phyloP scores from a whole-genome alignment of 2,797 vertebrate genomes.

The Orientallactaga sibirica region DNA sequence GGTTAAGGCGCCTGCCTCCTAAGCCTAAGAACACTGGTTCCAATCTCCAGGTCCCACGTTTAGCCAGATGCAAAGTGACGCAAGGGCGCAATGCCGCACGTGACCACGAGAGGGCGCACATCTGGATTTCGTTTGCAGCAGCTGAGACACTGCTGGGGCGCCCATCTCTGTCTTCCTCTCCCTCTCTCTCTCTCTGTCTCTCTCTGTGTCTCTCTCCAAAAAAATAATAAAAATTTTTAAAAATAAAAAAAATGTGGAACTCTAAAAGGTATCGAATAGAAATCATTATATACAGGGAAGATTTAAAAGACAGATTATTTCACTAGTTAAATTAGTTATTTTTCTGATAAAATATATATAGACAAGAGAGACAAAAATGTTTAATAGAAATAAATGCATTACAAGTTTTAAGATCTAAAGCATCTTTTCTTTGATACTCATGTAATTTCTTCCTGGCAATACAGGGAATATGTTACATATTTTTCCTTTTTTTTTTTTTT shows the following conservation, averaged over 20 bases:
- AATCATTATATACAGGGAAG: slow-evolving; percentile 1
- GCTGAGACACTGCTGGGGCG: too few species aligned
- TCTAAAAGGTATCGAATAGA: slow-evolving; percentile 46
- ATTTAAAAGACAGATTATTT: slow-evolving; percentile 25
- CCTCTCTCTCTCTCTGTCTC: too few species aligned
- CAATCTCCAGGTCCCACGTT: too few species aligned
- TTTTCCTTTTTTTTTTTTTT: too few species aligned
- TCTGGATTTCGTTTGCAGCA: too few species aligned
- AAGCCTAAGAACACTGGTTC: too few species aligned
- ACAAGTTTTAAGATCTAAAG: not conserved
- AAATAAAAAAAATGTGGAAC: slow-evolving; percentile 25
- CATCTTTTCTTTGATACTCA: slow-evolving; percentile 42
- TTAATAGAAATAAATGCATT: slow-evolving; percentile 53
- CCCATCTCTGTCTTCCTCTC: too few species aligned
- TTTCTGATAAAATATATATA: slow-evolving; percentile 33
- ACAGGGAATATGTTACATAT: not conserved
- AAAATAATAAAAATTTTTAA: not conserved
- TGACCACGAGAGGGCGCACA: too few species aligned
- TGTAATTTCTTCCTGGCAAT: slow-evolving; percentile 31
- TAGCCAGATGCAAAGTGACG: too few species aligned
- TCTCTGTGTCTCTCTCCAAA: not conserved
- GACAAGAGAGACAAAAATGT: slow-evolving; percentile 30
- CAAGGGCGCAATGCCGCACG: too few species aligned
- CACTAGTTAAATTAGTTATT: slow-evolving; percentile 21
- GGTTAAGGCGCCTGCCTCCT: too few species aligned